These are phyloP conservation scores for Cacatua alba DNA, from an alignment of 2,113 vertebrate genomes.

Conservation along the genomic window DNA sequence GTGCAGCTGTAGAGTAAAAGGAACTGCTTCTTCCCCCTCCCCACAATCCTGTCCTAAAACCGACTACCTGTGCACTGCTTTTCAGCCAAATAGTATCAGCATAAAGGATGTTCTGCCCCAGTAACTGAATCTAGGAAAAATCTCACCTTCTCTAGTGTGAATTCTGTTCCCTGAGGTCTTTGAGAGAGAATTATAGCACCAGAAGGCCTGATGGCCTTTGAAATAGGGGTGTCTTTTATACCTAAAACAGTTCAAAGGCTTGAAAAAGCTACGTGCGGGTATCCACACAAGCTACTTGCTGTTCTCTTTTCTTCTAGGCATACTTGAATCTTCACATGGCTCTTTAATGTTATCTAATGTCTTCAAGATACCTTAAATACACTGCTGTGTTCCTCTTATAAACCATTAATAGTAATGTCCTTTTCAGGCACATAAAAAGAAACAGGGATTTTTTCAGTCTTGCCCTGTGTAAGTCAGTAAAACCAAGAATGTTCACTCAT, in stretches of 20 bases:
- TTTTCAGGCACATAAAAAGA: conserved; percentile 41
- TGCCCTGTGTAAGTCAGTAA: conserved; percentile 1
- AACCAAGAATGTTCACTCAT: neutral
- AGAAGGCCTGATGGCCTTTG: conserved; percentile 45
- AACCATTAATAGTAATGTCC: conserved; percentile 42
- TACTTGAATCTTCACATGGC: conserved; percentile 37
- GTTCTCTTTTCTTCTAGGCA: conserved; percentile 58
- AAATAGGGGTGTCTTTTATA: conserved; percentile 40
- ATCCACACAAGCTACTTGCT: conserved; percentile 14
- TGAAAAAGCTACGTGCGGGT: conserved; percentile 8
- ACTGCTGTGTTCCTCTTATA: conserved; percentile 4
- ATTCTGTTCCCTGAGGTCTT: conserved; percentile 16
- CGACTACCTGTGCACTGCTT: neutral
- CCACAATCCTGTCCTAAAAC: neutral
- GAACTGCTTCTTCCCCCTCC: neutral
- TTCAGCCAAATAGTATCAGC: neutral
- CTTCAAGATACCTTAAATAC: conserved; percentile 49
- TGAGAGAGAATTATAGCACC: conserved; percentile 25
- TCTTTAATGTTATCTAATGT: conserved; percentile 55
- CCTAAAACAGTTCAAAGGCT: conserved; percentile 55
- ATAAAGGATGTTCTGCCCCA: neutral
- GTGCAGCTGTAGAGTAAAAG: neutral
- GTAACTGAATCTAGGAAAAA: neutral
- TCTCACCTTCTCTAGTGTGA: neutral
- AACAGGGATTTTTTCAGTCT: neutral